Evolutionary conservation across 2,888 invertebrate species (phyloP).

Genomic region (Rotaria socialis): DNA sequence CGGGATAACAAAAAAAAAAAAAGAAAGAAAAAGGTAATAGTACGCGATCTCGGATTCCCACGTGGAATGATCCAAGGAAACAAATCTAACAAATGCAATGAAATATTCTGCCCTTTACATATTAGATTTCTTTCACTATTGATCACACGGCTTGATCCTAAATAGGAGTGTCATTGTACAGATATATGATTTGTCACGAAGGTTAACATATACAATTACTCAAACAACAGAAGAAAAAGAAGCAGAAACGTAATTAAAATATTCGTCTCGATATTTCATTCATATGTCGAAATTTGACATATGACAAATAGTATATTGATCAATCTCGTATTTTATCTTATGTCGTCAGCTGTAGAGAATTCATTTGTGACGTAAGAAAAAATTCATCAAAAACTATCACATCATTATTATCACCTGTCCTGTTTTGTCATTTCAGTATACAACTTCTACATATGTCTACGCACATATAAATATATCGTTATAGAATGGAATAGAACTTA

Average conservation of each 20-base stretch:
- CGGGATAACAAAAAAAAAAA: too few species aligned
- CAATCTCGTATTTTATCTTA: background rate
- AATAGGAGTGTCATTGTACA: background rate
- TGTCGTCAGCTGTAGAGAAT: background rate
- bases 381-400: background rate
- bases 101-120: slow-evolving; percentile 4
- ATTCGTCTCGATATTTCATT: too few species aligned
- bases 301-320: slow-evolving; percentile 1
- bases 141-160: background rate
- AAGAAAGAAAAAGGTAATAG: background rate
- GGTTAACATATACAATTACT: background rate
- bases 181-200: slow-evolving; percentile 4
- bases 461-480: too few species aligned
- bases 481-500: background rate
- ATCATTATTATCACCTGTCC: background rate
- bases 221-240: background rate
- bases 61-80: background rate
- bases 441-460: background rate
- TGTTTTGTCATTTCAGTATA: background rate
- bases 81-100: slow-evolving; percentile 17
- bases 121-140: slow-evolving; percentile 3
- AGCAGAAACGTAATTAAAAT: background rate
- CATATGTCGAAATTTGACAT: too few species aligned
- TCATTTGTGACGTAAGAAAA: background rate
- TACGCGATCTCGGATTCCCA: background rate